phyloP scores from a whole-genome alignment of 2,888 invertebrate genomes.

The Melikaiella ostensackeni region DNA sequence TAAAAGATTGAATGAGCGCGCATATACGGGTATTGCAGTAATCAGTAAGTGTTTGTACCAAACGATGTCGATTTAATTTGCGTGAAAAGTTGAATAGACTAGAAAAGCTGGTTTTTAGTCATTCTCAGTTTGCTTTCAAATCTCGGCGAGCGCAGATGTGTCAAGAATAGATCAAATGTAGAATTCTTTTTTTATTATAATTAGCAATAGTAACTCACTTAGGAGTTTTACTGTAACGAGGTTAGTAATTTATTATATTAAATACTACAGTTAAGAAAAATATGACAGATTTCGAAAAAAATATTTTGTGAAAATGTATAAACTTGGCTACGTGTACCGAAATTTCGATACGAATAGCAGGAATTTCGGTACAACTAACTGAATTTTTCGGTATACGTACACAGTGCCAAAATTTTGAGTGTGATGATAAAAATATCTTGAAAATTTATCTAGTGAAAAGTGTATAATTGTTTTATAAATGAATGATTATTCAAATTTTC shows the following conservation, averaged over 20 bases:
- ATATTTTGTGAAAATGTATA: no score
- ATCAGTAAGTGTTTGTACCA: neutral
- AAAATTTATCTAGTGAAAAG: neutral
- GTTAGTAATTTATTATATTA: neutral
- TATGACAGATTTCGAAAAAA: no score
- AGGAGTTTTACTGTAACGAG: neutral
- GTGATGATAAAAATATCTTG: neutral
- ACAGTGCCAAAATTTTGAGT: no score
- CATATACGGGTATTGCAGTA: neutral
- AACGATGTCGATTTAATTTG: neutral
- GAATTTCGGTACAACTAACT: no score
- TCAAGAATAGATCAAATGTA: neutral
- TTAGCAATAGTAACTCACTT: neutral
- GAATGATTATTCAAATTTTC: neutral
- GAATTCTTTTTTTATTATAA: neutral
- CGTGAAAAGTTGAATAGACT: slow-evolving; percentile 24
- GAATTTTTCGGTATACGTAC: no score
- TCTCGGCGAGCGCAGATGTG: neutral
- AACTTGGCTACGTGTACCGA: no score
- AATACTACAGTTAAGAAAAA: neutral
- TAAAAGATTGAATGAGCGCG: neutral
- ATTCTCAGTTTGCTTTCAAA: slow-evolving; percentile 22
- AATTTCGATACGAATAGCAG: no score
- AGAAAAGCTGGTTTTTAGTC: slow-evolving; percentile 42
- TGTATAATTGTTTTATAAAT: neutral